Evolutionary conservation across 2,797 vertebrate genomes (phyloP).

Genomic region (Pteronotus mesoamericanus): DNA sequence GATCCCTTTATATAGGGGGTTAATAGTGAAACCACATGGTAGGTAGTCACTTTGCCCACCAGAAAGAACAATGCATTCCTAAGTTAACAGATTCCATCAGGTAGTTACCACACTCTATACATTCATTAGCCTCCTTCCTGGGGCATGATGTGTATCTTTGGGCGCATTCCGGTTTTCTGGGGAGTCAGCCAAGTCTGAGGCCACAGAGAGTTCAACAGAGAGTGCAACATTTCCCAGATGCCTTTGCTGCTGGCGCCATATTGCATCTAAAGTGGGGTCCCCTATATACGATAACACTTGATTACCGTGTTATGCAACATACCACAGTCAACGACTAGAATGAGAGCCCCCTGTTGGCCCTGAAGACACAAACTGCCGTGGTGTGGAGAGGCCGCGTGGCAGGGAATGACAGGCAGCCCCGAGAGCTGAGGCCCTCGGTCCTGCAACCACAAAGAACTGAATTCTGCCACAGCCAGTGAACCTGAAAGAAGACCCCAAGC

Average conservation of each 20-base stretch:
- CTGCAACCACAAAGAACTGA: background rate
- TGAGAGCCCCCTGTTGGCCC: background rate
- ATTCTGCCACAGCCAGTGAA: background rate
- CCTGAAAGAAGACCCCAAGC: background rate
- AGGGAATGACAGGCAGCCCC: background rate
- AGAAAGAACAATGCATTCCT: background rate
- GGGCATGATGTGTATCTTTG: background rate
- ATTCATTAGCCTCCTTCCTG: background rate
- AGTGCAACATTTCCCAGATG: no score
- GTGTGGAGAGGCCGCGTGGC: background rate
- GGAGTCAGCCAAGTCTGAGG: no score
- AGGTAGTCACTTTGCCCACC: background rate
- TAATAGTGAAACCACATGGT: background rate
- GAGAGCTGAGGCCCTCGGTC: background rate
- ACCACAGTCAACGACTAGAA: background rate
- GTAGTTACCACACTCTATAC: background rate
- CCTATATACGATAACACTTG: background rate
- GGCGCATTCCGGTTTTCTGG: background rate
- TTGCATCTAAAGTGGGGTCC: no score
- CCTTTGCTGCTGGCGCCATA: no score
- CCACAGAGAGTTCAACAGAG: no score
- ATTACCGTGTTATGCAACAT: background rate
- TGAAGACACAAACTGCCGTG: background rate
- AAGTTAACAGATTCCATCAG: background rate
- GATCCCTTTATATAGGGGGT: background rate